These are phyloP conservation scores for Petrolisthes manimaculis DNA, from an alignment of 2,888 invertebrate genomes.

Conservation along the genomic window DNA sequence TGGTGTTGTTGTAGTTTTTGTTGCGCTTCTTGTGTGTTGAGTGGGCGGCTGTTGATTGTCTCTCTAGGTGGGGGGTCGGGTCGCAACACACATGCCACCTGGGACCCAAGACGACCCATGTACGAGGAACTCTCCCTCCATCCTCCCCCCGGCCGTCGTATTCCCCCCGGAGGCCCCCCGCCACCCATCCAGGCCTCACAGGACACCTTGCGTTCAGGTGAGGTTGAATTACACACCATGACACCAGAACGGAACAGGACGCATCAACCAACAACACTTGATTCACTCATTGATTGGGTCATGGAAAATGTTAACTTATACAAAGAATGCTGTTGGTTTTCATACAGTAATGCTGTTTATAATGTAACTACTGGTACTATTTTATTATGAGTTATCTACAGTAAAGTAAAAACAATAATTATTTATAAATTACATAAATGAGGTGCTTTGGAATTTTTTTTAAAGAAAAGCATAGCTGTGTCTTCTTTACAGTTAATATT, in stretches of 20 bases:
- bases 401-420: no score
- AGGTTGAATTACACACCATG: constrained; percentile 37
- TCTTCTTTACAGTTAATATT: no score
- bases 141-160: constrained; percentile 68
- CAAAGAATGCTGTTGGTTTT: no score
- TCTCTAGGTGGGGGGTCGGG: constrained; percentile 62
- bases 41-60: constrained; percentile 62
- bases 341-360: no score
- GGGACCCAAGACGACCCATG: constrained; percentile 90
- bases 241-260: constrained; percentile 42
- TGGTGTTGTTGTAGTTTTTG: constrained; percentile 57
- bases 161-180: constrained; percentile 77
- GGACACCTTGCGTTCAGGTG: constrained; percentile 67
- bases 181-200: constrained; percentile 73
- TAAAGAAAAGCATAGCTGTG: no score
- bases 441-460: no score
- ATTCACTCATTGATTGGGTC: no score
- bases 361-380: no score
- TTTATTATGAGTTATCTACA: no score
- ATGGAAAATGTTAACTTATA: no score
- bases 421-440: no score
- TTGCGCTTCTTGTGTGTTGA: constrained; percentile 62
- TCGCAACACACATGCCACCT: constrained; percentile 78
- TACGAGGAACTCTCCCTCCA: constrained; percentile 86
- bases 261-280: no score